Evolutionary conservation across 2,888 invertebrate genomes (phyloP).

Genomic region (Lingula anatina): DNA sequence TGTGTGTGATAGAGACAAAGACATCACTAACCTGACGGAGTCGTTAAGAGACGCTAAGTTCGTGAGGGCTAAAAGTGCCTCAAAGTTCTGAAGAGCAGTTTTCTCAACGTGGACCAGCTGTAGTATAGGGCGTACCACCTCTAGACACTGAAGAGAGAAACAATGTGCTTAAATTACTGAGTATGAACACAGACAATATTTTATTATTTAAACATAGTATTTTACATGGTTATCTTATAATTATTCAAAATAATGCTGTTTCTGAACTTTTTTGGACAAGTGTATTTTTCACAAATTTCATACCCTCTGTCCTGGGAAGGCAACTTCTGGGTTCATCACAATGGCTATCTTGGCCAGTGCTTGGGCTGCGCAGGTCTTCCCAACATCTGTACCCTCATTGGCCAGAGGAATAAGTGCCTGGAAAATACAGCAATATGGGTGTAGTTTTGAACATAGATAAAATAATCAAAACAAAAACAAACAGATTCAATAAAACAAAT

Average conservation of each 20-base stretch:
- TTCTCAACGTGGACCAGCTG: slow-evolving; percentile 80
- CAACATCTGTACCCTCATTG: slow-evolving; percentile 77
- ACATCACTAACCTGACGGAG: slow-evolving; percentile 50
- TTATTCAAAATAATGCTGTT: not conserved
- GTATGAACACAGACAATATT: not conserved
- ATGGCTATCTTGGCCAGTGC: slow-evolving; percentile 92
- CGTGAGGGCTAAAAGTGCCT: slow-evolving; percentile 90
- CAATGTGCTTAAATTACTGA: not conserved
- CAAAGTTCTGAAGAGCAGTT: slow-evolving; percentile 89
- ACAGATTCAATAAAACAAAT: too few species aligned
- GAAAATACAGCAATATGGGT: too few species aligned
- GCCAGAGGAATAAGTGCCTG: slow-evolving; percentile 72
- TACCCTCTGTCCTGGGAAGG: slow-evolving; percentile 90
- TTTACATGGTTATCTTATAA: not conserved
- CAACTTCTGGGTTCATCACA: slow-evolving; percentile 91
- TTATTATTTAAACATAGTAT: not conserved
- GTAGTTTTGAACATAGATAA: too few species aligned
- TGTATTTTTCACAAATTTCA: too few species aligned
- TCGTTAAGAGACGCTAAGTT: slow-evolving; percentile 82
- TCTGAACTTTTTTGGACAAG: not conserved
- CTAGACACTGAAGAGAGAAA: slow-evolving; percentile 33
- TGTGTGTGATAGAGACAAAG: too few species aligned
- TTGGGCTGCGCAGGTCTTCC: slow-evolving; percentile 82
- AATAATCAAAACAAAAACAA: too few species aligned
- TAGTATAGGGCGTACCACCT: slow-evolving; percentile 82